Conservation (phyloP, 2,888 invertebrate genomes). For the Sinodicranocentrus sp. region DNA sequence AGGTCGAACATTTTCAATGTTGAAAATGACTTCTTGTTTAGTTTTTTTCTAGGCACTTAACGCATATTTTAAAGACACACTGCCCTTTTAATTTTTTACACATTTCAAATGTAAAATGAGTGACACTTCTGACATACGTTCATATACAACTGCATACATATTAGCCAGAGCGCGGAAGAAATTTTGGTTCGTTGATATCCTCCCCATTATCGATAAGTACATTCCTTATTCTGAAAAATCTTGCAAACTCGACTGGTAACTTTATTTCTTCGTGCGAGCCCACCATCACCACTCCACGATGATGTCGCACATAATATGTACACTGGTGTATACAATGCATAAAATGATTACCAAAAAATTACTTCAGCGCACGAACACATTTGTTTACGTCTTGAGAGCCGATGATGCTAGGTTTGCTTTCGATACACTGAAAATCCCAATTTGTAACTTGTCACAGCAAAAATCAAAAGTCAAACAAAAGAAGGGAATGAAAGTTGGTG, state of each 20-base stretch:
- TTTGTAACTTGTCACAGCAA: slow-evolving; percentile 3
- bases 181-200: not conserved
- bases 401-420: not conserved
- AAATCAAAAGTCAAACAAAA: not conserved
- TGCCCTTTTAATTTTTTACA: slow-evolving; percentile 2
- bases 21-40: too few relatives aligned
- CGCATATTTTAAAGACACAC: too few relatives aligned
- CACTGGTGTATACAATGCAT: too few relatives aligned
- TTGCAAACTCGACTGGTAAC: slow-evolving; percentile 5
- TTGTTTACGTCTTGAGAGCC: not conserved
- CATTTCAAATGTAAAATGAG: slow-evolving; percentile 6
- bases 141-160: not conserved
- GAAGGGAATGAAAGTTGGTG: slow-evolving; percentile 31
- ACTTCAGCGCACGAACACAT: not conserved
- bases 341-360: too few relatives aligned
- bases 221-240: not conserved
- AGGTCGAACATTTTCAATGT: too few relatives aligned
- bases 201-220: not conserved
- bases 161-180: slow-evolving; percentile 5
- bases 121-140: not conserved
- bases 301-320: too few relatives aligned
- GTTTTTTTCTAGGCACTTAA: too few relatives aligned
- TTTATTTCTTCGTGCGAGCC: not conserved
- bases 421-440: slow-evolving; percentile 12
- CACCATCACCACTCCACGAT: too few relatives aligned